phyloP scores from a whole-genome alignment of 2,888 invertebrate genomes.

The Drosophila neotestacea region DNA sequence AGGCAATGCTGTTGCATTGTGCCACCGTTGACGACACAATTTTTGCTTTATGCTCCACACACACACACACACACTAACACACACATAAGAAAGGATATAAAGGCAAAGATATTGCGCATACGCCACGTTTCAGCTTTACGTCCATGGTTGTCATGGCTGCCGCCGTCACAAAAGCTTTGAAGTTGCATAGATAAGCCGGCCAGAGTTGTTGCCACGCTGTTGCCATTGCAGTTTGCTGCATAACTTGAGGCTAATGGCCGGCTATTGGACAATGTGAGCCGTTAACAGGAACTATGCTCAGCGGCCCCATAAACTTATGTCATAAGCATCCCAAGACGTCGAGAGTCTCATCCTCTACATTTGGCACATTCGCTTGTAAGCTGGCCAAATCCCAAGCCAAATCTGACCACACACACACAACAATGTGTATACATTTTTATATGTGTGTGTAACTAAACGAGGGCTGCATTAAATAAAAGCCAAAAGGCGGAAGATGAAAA shows the following conservation, averaged over 20 bases:
- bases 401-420: conserved; percentile 23
- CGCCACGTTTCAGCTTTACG: conserved; percentile 67
- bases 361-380: conserved; percentile 26
- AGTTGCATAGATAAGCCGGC: conserved; percentile 68
- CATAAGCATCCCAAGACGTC: conserved; percentile 49
- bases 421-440: not conserved
- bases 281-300: conserved; percentile 42
- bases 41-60: conserved; percentile 60
- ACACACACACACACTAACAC: not conserved
- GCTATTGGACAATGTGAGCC: conserved; percentile 52
- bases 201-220: conserved; percentile 39
- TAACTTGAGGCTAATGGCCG: conserved; percentile 70
- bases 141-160: conserved; percentile 53
- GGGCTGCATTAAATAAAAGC: conserved; percentile 5
- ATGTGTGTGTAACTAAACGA: not conserved
- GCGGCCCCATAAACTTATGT: conserved; percentile 59
- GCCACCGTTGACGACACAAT: conserved; percentile 69
- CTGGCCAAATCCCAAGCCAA: conserved; percentile 25
- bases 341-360: not conserved
- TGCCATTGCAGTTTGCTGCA: conserved; percentile 61
- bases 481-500: no score
- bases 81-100: conserved; percentile 25
- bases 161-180: conserved; percentile 75
- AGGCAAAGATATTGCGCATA: conserved; percentile 75
- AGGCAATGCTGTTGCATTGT: conserved; percentile 56